A percentile compares a stretch with the other conserved stretches of the same genome.
These are phyloP conservation scores for Meghimatium bilineatum DNA, from an alignment of 2,888 invertebrate genomes.

Conservation along the genomic window DNA sequence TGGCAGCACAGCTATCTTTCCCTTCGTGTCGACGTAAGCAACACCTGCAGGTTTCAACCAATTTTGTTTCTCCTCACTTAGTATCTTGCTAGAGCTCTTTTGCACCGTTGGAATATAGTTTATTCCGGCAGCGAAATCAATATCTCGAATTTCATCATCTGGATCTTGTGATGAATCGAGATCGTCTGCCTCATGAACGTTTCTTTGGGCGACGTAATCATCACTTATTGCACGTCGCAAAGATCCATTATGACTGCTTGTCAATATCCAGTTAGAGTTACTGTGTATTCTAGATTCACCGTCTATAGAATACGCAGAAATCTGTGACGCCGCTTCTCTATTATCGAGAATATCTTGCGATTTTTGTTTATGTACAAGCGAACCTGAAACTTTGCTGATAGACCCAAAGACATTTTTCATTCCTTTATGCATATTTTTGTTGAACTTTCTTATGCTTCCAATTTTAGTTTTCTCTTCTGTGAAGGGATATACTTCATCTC, in stretches of 20 bases:
- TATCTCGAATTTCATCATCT: conserved; percentile 37
- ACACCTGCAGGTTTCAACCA: conserved; percentile 63
- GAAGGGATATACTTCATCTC: conserved; percentile 9
- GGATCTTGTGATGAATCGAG: neutral
- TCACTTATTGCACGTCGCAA: conserved; percentile 12
- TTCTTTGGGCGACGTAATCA: neutral
- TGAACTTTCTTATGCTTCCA: conserved; percentile 65
- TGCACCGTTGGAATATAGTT: neutral
- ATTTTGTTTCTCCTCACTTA: conserved; percentile 45
- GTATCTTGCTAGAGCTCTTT: neutral
- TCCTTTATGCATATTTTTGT: conserved; percentile 64
- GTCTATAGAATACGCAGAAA: conserved; percentile 24
- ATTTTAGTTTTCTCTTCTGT: conserved; percentile 55
- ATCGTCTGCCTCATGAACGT: neutral
- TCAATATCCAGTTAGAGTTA: conserved; percentile 36
- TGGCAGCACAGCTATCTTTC: conserved; percentile 62
- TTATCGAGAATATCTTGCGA: conserved; percentile 59
- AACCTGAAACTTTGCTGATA: conserved; percentile 65
- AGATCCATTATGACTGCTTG: neutral
- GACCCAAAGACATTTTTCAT: conserved; percentile 67
- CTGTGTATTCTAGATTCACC: neutral
- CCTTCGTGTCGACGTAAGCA: conserved; percentile 61
- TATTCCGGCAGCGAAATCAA: conserved; percentile 35
- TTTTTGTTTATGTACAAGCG: conserved; percentile 59
- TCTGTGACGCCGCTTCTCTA: conserved; percentile 51